phyloP scores from a whole-genome alignment of 2,113 vertebrate species.

The Aix galericulata region DNA sequence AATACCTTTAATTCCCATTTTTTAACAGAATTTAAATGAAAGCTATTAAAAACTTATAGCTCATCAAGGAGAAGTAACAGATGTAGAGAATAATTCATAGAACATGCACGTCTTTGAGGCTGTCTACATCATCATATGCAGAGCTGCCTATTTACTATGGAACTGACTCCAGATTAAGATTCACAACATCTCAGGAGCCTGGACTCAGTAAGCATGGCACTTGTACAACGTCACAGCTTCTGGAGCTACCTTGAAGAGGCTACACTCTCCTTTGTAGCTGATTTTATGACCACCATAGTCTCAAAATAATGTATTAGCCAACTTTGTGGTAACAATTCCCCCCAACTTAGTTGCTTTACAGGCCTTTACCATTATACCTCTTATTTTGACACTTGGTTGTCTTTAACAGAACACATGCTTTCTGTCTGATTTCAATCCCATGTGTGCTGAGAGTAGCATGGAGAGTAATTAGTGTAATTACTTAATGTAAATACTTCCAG shows the following conservation, averaged over 20 bases:
- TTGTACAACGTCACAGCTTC: neutral
- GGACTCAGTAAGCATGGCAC: neutral
- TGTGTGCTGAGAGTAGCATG: neutral
- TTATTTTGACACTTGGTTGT: neutral
- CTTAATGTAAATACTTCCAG: neutral
- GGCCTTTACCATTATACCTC: neutral
- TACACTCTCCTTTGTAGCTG: neutral
- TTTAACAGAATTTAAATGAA: no score
- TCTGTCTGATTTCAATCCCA: neutral
- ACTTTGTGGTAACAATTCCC: neutral
- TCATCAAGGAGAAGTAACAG: neutral
- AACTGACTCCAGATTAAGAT: neutral
- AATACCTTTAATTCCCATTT: neutral
- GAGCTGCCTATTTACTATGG: neutral
- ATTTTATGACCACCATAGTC: neutral
- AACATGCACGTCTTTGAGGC: neutral
- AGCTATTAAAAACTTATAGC: neutral
- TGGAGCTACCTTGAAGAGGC: neutral
- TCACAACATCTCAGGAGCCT: neutral
- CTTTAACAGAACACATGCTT: neutral
- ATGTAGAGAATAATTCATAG: neutral
- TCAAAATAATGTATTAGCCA: neutral
- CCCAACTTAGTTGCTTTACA: neutral
- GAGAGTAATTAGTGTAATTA: neutral
- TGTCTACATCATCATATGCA: fast-evolving